Percentiles rank a stretch among this genome's conserved stretches.
These are phyloP conservation scores for Drosophila kanekoi DNA, from an alignment of 2,888 invertebrate genomes.

Conservation along the genomic window DNA sequence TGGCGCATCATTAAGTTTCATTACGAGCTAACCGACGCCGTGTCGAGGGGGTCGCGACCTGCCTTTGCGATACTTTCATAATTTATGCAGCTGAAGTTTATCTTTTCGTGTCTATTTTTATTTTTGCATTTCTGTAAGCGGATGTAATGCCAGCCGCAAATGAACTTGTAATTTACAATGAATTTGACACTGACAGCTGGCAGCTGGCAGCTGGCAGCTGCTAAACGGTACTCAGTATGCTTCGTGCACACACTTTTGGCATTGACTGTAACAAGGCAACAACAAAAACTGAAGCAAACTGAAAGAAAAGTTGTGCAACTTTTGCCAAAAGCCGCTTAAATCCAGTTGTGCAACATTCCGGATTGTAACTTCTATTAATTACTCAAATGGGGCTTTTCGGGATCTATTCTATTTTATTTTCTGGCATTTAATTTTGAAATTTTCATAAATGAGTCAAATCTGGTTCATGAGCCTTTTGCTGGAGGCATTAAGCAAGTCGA, in stretches of 20 bases:
- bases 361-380: conserved; percentile 29
- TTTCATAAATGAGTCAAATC: no score
- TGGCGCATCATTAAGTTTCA: conserved; percentile 77
- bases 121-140: conserved; percentile 47
- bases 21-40: conserved; percentile 48
- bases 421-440: no score
- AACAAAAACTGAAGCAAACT: background rate
- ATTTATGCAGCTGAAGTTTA: conserved; percentile 61
- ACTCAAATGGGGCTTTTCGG: background rate
- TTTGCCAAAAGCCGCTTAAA: conserved; percentile 20
- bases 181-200: conserved; percentile 78
- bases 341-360: conserved; percentile 44
- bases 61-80: conserved; percentile 34
- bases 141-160: conserved; percentile 73
- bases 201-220: conserved; percentile 39
- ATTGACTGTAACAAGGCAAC: conserved; percentile 42
- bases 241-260: conserved; percentile 44
- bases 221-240: conserved; percentile 35
- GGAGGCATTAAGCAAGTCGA: no score
- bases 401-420: no score
- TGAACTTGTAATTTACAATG: conserved; percentile 78
- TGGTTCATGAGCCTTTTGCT: no score
- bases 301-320: conserved; percentile 36
- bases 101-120: conserved; percentile 17
- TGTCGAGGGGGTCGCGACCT: conserved; percentile 5